Percentiles rank a stretch among this genome's conserved stretches.
Conservation (phyloP, 2,113 vertebrate species). For the Columba livia region DNA sequence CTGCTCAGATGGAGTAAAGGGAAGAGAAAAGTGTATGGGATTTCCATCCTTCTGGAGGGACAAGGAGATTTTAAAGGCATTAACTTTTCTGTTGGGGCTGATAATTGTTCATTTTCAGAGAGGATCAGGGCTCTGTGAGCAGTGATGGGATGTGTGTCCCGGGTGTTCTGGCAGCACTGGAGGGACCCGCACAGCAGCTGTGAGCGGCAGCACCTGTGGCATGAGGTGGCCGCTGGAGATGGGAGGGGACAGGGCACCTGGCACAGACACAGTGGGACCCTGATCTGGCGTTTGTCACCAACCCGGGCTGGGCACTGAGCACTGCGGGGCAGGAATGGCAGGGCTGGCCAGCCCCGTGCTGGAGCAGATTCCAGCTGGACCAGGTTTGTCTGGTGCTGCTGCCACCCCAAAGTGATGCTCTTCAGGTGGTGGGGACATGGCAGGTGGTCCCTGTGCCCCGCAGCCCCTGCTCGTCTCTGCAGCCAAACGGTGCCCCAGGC, state of each 20-base stretch:
- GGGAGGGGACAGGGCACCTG: not conserved
- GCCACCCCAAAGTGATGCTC: not conserved
- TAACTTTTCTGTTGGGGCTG: slow-evolving; percentile 44
- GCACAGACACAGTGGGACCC: rapidly evolving
- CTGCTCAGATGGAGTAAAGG: slow-evolving; percentile 51
- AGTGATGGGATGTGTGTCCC: not conserved
- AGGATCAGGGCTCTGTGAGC: not conserved
- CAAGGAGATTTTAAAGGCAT: slow-evolving; percentile 37
- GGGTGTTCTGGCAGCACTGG: not conserved
- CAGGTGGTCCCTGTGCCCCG: rapidly evolving
- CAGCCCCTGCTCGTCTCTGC: not conserved
- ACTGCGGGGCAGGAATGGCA: not conserved
- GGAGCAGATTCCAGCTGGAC: not conserved
- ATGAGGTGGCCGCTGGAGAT: rapidly evolving
- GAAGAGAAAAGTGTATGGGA: slow-evolving; percentile 33
- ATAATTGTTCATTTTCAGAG: not conserved
- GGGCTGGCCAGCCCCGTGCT: not conserved
- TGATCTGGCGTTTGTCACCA: not conserved
- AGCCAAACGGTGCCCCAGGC: rapidly evolving
- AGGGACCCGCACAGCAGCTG: not conserved
- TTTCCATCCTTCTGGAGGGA: slow-evolving; percentile 40
- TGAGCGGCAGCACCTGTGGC: not conserved
- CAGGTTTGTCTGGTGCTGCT: not conserved
- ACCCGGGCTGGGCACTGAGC: not conserved
- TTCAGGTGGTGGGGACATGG: not conserved